Evolutionary conservation across 2,797 vertebrate genomes (phyloP), one percentile per base, ranked within the genome.

Genomic region (Malurus leucopterus): DNA sequence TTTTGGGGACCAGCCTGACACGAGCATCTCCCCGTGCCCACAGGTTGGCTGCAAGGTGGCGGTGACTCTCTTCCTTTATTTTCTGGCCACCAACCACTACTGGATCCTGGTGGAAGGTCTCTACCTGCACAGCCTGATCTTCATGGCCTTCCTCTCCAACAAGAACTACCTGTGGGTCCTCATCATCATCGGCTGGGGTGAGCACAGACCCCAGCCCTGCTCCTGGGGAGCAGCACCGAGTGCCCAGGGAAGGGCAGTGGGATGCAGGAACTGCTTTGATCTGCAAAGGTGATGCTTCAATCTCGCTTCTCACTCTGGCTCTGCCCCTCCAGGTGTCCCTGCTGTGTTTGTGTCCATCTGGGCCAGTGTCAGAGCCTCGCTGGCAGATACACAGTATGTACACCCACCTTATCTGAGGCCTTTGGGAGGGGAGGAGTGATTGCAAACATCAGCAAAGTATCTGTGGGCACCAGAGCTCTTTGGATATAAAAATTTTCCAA

Each of bases 21-120:
- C 0, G 2, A 41, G 41, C 51, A 11, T 41, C 30, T 53, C 81
- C 27, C 68, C 38, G 1, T 8, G 5, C 22, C 51, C 53, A 18
- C 95, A 99, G 98, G 98, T 96, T 34, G 98, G 98, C 90, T 99
- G 98, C 96, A 99, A 99, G 95, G 96, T 98, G 32, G 98, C 95
- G 13, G 98, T 99, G 62, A 99, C 98, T 4, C 92, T 99, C 68
- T 99, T 99, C 96, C 97, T 99, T 49, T 99, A 99, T 89, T 99
- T 99, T 89, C 96, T 99, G 97, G 98, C 98, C 30, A 99, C 98
- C 81, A 99, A 99, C 96, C 98, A 99, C 94, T 99, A 98, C 94
- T 99, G 98, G 98, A 99, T 99, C 92, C 96, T 99, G 89, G 98
- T 99, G 94, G 98, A 99, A 96, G 98, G 98, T 5, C 95, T 99